Percentiles rank a stretch among this genome's conserved stretches.
Conservation (phyloP, 2,888 invertebrate species). For the Helicoverpa assulta region DNA sequence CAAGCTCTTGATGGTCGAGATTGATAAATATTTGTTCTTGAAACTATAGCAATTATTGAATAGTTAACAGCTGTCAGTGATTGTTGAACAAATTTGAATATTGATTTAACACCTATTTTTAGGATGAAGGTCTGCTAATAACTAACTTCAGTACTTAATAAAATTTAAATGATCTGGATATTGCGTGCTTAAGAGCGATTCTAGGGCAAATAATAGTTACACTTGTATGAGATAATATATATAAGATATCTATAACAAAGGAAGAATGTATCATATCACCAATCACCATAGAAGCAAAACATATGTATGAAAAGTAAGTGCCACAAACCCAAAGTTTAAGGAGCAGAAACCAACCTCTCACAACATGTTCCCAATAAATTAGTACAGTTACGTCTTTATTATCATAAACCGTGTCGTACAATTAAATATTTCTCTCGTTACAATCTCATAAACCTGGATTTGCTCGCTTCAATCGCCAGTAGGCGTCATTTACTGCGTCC, state of each 20-base stretch:
- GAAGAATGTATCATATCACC: too few relatives aligned
- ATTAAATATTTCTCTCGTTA: conserved; percentile 74
- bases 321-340: too few relatives aligned
- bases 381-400: conserved; percentile 68
- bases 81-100: conserved; percentile 42
- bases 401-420: conserved; percentile 68
- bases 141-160: neutral
- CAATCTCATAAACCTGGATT: conserved; percentile 69
- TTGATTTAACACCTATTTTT: conserved; percentile 32
- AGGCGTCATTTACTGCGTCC: conserved; percentile 70
- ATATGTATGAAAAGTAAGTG: neutral
- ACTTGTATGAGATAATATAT: too few relatives aligned
- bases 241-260: too few relatives aligned
- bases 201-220: too few relatives aligned
- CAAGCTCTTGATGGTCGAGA: conserved; percentile 53
- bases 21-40: conserved; percentile 61
- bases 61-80: conserved; percentile 42
- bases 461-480: conserved; percentile 60
- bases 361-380: conserved; percentile 38
- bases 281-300: neutral
- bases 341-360: conserved; percentile 12
- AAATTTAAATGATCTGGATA: neutral
- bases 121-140: conserved; percentile 16
- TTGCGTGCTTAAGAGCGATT: neutral
- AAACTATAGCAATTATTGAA: conserved; percentile 48